Percentiles rank a stretch among this genome's conserved stretches.
Evolutionary conservation across 2,113 vertebrate species (phyloP).

Genomic region (Mobula hypostoma): DNA sequence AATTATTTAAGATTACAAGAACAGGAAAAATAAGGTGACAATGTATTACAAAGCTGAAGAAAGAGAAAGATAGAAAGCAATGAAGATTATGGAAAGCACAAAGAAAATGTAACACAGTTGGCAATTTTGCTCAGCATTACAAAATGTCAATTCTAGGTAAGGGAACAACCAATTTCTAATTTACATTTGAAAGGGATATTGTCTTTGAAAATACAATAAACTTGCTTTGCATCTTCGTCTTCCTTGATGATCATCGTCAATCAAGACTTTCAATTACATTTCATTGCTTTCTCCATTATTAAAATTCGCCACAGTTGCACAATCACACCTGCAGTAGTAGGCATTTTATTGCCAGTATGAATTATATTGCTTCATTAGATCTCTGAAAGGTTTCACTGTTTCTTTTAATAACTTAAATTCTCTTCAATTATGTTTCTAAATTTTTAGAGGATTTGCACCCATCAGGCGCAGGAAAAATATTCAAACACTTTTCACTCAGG

Average conservation of each 20-base stretch:
- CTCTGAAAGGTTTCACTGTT: neutral
- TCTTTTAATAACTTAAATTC: neutral
- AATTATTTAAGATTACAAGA: neutral
- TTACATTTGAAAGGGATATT: neutral
- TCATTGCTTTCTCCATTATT: neutral
- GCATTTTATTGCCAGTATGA: neutral
- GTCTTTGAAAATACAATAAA: neutral
- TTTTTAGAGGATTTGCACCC: too few relatives aligned
- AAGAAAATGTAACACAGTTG: neutral
- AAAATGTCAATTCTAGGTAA: neutral
- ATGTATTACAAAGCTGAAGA: neutral
- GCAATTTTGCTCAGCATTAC: neutral
- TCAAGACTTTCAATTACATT: neutral
- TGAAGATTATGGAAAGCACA: neutral
- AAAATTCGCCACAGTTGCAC: neutral
- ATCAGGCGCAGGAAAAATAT: too few relatives aligned
- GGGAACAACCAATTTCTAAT: neutral
- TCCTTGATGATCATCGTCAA: neutral
- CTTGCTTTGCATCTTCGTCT: neutral
- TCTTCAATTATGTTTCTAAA: neutral
- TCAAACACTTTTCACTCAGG: too few relatives aligned
- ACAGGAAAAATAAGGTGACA: neutral
- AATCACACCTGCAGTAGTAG: neutral
- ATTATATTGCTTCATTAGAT: neutral
- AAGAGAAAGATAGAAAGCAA: neutral